These are phyloP conservation scores for Saturnia japonica DNA, from an alignment of 2,888 invertebrate genomes.

Conservation along the genomic window DNA sequence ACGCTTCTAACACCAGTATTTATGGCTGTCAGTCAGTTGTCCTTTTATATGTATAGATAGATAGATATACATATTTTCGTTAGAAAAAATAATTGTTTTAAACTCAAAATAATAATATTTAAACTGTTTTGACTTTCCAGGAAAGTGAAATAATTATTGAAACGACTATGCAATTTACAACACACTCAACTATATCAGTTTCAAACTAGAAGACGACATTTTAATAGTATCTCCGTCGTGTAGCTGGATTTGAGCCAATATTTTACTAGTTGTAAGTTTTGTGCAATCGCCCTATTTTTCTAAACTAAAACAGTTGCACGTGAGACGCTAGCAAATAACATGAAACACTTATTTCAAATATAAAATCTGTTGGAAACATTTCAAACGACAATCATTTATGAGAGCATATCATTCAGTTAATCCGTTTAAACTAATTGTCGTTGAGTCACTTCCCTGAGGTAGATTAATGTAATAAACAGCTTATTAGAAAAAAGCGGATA, in stretches of 20 bases:
- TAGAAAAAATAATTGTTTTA: not conserved
- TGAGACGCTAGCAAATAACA: constrained; percentile 55
- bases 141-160: not conserved
- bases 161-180: constrained; percentile 18
- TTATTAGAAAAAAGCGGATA: constrained; percentile 76
- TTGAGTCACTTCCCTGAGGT: constrained; percentile 58
- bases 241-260: constrained; percentile 72
- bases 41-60: too few relatives aligned
- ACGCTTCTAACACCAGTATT: too few relatives aligned
- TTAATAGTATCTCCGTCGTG: constrained; percentile 68
- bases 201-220: constrained; percentile 53
- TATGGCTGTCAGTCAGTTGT: too few relatives aligned
- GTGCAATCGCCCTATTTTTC: constrained; percentile 81
- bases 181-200: constrained; percentile 12
- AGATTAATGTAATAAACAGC: constrained; percentile 71
- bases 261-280: constrained; percentile 72
- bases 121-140: not conserved
- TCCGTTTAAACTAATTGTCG: constrained; percentile 43
- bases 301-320: constrained; percentile 74
- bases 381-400: constrained; percentile 11
- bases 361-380: constrained; percentile 21
- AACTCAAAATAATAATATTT: not conserved
- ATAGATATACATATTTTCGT: too few relatives aligned
- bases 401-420: constrained; percentile 2
- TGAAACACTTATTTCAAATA: constrained; percentile 34